These are phyloP conservation scores for Hipposideros larvatus DNA, from an alignment of 2,797 vertebrate genomes.

Conservation along the genomic window DNA sequence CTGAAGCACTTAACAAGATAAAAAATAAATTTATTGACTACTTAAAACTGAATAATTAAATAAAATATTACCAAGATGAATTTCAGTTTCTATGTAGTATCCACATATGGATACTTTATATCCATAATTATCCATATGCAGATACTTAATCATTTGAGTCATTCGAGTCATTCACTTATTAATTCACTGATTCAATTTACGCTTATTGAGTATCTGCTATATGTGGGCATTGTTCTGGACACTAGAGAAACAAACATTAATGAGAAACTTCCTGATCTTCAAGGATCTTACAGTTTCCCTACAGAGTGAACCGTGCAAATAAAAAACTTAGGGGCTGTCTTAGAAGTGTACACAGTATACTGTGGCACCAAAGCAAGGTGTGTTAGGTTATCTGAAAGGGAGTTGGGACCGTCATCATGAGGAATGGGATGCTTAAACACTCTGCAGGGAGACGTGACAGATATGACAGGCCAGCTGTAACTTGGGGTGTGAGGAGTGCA, in stretches of 20 bases:
- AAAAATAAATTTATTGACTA: neutral
- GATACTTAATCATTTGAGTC: neutral
- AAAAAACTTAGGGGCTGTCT: neutral
- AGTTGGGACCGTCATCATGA: neutral
- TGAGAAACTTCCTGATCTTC: neutral
- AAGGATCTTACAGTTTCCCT: neutral
- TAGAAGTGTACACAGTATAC: neutral
- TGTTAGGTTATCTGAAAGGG: neutral
- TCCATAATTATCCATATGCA: neutral
- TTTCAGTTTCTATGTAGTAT: neutral
- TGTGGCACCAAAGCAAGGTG: neutral
- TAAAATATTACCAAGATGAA: neutral
- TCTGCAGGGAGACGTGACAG: neutral
- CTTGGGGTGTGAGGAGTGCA: neutral
- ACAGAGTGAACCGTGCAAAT: neutral
- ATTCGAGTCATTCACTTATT: neutral
- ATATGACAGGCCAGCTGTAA: neutral
- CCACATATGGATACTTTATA: neutral
- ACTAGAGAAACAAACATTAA: neutral
- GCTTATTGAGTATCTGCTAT: neutral
- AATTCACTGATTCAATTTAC: neutral
- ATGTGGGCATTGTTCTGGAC: neutral
- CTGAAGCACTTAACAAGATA: neutral
- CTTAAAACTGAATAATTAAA: neutral
- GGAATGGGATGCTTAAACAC: neutral